A percentile compares a stretch with the other conserved stretches of the same genome.
Conservation (phyloP, 1,140 invertebrate genomes). For the Aphaenogaster floridana region DNA sequence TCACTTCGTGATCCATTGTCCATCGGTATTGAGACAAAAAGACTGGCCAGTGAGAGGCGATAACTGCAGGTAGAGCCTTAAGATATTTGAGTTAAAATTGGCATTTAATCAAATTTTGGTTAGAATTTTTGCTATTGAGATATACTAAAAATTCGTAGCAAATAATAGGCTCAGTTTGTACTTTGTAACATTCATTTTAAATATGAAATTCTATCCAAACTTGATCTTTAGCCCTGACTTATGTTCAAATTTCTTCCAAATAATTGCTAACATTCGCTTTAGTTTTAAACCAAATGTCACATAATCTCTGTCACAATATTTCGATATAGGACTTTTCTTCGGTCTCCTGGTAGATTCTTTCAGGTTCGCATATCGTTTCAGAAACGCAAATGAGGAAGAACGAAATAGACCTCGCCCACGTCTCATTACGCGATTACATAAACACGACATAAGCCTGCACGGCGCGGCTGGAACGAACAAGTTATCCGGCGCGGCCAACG, state of each 20-base stretch:
- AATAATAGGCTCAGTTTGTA: background rate
- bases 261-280: background rate
- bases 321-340: background rate
- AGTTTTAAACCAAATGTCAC: background rate
- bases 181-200: background rate
- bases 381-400: slow-evolving; percentile 49
- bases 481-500: slow-evolving; percentile 66
- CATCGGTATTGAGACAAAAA: background rate
- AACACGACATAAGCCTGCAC: slow-evolving; percentile 56
- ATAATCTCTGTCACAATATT: background rate
- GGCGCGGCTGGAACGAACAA: slow-evolving; percentile 63
- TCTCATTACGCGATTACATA: slow-evolving; percentile 78
- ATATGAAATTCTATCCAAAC: background rate
- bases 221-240: background rate
- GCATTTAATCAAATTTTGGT: background rate
- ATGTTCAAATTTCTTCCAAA: background rate
- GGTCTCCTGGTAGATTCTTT: background rate
- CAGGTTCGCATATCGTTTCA: slow-evolving; percentile 1
- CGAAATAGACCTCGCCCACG: slow-evolving; percentile 75
- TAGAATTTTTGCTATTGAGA: background rate
- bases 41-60: background rate
- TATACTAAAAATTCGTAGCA: background rate
- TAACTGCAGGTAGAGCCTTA: background rate
- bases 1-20: slow-evolving; percentile 23
- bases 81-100: background rate